Percentiles rank a stretch among this genome's conserved stretches.
Conservation (phyloP, 2,888 invertebrate genomes). For the Steinernema scapterisci region DNA sequence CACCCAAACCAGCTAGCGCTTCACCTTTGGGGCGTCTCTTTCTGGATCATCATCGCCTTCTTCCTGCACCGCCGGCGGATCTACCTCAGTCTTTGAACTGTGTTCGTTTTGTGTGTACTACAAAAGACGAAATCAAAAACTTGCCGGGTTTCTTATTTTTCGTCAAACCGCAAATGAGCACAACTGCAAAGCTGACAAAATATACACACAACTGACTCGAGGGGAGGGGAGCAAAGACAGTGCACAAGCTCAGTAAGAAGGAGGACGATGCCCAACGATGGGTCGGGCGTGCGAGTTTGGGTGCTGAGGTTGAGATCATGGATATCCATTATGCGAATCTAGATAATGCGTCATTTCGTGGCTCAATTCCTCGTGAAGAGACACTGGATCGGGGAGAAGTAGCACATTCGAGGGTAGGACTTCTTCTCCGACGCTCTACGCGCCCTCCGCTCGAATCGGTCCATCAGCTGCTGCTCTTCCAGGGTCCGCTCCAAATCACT, state of each 20-base stretch:
- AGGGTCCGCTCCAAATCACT: slow-evolving; percentile 2
- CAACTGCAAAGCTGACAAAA: not conserved
- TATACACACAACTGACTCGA: slow-evolving; percentile 13
- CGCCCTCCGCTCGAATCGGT: slow-evolving; percentile 2
- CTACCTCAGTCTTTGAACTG: not conserved
- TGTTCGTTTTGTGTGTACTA: not conserved
- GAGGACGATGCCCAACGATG: not conserved
- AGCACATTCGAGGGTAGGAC: slow-evolving; percentile 59
- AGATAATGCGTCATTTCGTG: not conserved
- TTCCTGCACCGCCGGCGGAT: slow-evolving; percentile 15
- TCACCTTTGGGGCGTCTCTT: not conserved
- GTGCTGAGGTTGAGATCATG: slow-evolving; percentile 4
- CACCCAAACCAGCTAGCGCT: not conserved
- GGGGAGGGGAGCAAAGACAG: not conserved
- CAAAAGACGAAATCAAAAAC: not conserved
- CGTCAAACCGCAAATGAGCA: not conserved
- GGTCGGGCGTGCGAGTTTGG: not conserved
- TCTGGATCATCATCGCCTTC: slow-evolving; percentile 12
- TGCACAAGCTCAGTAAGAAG: not conserved
- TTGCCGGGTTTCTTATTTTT: not conserved
- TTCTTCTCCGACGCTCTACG: slow-evolving; percentile 56
- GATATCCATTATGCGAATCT: slow-evolving; percentile 22
- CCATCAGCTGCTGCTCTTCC: slow-evolving; percentile 9
- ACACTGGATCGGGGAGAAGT: slow-evolving; percentile 62
- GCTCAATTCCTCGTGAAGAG: slow-evolving; percentile 17